A percentile compares a stretch with the other conserved stretches of the same genome.
These are phyloP conservation scores for Pelecanoides urinatrix DNA, from an alignment of 2,113 vertebrate genomes.

Conservation along the genomic window DNA sequence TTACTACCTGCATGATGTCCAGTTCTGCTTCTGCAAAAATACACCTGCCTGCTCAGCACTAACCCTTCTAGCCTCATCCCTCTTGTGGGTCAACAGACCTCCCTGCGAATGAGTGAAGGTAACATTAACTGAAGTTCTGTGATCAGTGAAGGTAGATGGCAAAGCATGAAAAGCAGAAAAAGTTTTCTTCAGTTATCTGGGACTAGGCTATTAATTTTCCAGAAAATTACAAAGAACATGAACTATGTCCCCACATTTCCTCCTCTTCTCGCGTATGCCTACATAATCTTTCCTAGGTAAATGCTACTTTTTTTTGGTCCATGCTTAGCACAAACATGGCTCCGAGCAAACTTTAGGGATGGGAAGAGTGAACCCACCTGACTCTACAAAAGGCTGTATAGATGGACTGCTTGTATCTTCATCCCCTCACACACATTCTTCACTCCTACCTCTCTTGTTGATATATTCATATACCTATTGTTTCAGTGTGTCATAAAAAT, in stretches of 20 bases:
- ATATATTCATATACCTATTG: background rate
- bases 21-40: background rate
- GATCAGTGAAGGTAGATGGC: background rate
- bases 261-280: background rate
- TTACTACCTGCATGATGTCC: background rate
- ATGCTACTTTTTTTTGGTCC: background rate
- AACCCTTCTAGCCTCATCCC: background rate
- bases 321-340: background rate
- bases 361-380: background rate
- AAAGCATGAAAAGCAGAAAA: background rate
- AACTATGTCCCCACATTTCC: background rate
- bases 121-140: background rate
- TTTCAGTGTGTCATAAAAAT: background rate
- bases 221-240: background rate
- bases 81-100: background rate
- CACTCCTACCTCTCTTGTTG: background rate
- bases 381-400: background rate
- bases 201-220: background rate
- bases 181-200: background rate
- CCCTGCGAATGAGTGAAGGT: background rate
- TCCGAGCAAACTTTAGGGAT: background rate
- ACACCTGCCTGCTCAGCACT: background rate
- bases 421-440: background rate
- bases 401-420: background rate
- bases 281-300: background rate